Evolutionary conservation across 1,140 invertebrate species (phyloP).

Genomic region (Hirudo medicinalis): DNA sequence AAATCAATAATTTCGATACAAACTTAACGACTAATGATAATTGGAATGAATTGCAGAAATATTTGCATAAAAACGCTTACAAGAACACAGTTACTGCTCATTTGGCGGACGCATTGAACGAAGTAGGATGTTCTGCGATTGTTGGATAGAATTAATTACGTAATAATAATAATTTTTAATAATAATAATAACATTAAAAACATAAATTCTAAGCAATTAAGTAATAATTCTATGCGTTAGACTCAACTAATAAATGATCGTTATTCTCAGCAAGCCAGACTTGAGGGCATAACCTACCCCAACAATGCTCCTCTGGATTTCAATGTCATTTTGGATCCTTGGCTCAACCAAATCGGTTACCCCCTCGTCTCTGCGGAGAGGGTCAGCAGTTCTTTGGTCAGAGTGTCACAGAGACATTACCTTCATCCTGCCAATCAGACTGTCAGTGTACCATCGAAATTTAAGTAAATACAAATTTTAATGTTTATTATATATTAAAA

Average conservation of each 20-base stretch:
- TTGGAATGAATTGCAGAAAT: neutral
- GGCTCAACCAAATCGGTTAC: slow-evolving; percentile 16
- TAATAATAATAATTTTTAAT: slow-evolving; percentile 9
- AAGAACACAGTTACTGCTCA: no score
- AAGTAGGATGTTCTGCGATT: neutral
- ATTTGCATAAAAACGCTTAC: no score
- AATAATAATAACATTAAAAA: no score
- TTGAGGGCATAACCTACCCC: slow-evolving; percentile 12
- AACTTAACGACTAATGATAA: neutral
- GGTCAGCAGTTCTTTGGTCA: neutral
- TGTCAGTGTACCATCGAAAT: neutral
- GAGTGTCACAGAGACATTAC: neutral
- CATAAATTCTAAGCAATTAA: no score
- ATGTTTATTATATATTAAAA: neutral
- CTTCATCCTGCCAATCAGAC: slow-evolving; percentile 16
- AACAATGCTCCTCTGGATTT: slow-evolving; percentile 7
- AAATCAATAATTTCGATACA: neutral
- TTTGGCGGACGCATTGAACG: no score
- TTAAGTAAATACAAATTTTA: neutral
- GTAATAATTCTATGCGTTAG: no score
- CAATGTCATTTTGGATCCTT: slow-evolving; percentile 1
- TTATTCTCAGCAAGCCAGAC: slow-evolving; percentile 13
- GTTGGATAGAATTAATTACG: neutral
- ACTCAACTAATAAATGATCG: no score
- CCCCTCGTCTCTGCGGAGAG: slow-evolving; percentile 1